These are phyloP conservation scores for Pitangus sulphuratus DNA, from an alignment of 2,797 vertebrate genomes.

Conservation along the genomic window DNA sequence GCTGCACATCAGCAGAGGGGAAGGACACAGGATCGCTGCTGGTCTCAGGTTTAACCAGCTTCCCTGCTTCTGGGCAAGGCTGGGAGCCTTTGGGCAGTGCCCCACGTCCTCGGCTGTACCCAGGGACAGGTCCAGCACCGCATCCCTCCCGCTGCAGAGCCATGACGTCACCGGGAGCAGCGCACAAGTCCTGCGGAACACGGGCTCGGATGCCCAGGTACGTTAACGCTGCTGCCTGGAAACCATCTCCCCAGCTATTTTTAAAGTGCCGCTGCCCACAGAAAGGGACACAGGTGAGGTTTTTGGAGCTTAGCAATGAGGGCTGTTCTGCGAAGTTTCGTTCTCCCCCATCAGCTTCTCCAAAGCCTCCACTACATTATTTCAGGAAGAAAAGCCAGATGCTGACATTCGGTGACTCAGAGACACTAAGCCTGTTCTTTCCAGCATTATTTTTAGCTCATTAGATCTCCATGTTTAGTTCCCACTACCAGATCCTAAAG, in stretches of 20 bases:
- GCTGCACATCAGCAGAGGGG: neutral
- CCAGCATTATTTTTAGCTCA: constrained; percentile 25
- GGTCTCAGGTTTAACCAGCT: neutral
- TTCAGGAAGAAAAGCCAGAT: constrained; percentile 30
- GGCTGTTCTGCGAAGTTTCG: neutral
- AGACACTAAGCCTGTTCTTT: constrained; percentile 1
- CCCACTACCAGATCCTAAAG: neutral
- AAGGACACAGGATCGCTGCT: neutral
- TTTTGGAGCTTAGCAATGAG: neutral
- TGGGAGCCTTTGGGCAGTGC: neutral
- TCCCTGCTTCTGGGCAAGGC: neutral
- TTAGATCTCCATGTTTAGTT: neutral
- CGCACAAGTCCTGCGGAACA: neutral
- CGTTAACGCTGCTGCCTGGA: neutral
- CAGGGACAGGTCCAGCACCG: neutral
- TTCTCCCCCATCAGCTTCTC: neutral
- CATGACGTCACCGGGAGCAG: neutral
- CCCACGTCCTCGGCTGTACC: too few species aligned
- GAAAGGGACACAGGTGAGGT: neutral
- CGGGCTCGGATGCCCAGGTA: neutral
- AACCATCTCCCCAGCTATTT: neutral
- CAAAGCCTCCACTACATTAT: neutral
- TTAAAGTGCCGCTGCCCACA: neutral
- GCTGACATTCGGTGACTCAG: constrained; percentile 41
- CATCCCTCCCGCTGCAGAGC: neutral